phyloP scores from a whole-genome alignment of 2,797 vertebrate genomes.

The Betta splendens region DNA sequence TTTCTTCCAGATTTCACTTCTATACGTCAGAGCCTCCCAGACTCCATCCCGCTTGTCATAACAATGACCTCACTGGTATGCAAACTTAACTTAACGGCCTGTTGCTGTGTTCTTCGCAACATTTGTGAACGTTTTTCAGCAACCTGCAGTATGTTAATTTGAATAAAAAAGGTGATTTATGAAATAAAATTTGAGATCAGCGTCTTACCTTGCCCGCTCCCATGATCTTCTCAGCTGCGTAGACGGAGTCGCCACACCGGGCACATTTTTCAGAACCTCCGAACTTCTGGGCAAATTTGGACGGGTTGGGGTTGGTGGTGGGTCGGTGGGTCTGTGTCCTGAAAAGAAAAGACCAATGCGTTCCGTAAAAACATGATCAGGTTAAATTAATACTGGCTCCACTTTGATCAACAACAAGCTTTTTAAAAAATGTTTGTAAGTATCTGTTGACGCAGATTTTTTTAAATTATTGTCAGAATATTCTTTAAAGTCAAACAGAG shows the following conservation, averaged over 20 bases:
- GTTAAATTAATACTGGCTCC: too few species aligned
- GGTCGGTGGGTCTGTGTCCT: constrained; percentile 86
- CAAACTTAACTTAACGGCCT: too few species aligned
- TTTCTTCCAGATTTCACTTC: too few species aligned
- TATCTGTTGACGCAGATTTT: background rate
- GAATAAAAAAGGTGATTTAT: too few species aligned
- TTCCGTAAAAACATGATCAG: background rate
- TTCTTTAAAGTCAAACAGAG: background rate
- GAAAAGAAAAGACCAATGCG: background rate
- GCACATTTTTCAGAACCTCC: constrained; percentile 92
- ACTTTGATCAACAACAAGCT: too few species aligned
- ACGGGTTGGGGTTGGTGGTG: constrained; percentile 90
- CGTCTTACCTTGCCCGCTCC: constrained; percentile 92
- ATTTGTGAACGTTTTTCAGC: too few species aligned
- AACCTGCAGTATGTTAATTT: too few species aligned
- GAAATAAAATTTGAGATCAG: too few species aligned
- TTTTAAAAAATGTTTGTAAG: background rate
- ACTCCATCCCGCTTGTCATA: too few species aligned
- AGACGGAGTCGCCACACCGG: constrained; percentile 91
- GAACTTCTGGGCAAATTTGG: constrained; percentile 94
- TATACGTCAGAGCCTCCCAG: too few species aligned
- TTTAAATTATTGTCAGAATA: background rate
- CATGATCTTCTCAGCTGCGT: constrained; percentile 93
- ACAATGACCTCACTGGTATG: too few species aligned
- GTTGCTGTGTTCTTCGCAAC: too few species aligned